Evolutionary conservation across 2,113 vertebrate species (phyloP).

Genomic region (Chauna torquata): DNA sequence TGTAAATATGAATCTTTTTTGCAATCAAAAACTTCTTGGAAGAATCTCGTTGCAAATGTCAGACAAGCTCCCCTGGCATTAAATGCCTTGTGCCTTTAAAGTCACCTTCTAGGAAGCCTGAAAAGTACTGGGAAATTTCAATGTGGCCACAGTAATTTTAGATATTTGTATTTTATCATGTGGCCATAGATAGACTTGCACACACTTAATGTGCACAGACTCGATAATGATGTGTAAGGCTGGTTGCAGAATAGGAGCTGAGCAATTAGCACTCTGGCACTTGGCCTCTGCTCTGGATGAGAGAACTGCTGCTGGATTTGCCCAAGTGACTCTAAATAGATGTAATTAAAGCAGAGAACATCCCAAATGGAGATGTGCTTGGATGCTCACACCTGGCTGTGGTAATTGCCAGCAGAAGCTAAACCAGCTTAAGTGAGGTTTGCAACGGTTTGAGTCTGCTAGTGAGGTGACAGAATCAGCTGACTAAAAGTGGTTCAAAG

Average conservation of each 20-base stretch:
- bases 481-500: not conserved
- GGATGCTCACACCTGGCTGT: slow-evolving; percentile 18
- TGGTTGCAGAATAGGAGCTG: not conserved
- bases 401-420: slow-evolving; percentile 18
- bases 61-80: not conserved
- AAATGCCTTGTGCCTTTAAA: not conserved
- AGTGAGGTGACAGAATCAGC: not conserved
- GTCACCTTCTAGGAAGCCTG: not conserved
- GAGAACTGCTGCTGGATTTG: not conserved
- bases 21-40: not conserved
- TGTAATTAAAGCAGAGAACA: slow-evolving; percentile 40
- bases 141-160: not conserved
- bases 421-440: not conserved
- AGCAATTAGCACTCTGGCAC: not conserved
- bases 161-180: not conserved
- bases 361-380: slow-evolving; percentile 29
- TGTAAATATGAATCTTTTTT: not conserved
- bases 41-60: not conserved
- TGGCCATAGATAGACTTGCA: not conserved
- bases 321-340: slow-evolving; percentile 25
- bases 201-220: not conserved
- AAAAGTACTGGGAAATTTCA: not conserved
- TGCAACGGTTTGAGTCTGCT: not conserved
- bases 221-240: not conserved
- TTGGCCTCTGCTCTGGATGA: slow-evolving; percentile 1